phyloP scores from a whole-genome alignment of 1,140 invertebrate species.

The Drosophila dunni region DNA sequence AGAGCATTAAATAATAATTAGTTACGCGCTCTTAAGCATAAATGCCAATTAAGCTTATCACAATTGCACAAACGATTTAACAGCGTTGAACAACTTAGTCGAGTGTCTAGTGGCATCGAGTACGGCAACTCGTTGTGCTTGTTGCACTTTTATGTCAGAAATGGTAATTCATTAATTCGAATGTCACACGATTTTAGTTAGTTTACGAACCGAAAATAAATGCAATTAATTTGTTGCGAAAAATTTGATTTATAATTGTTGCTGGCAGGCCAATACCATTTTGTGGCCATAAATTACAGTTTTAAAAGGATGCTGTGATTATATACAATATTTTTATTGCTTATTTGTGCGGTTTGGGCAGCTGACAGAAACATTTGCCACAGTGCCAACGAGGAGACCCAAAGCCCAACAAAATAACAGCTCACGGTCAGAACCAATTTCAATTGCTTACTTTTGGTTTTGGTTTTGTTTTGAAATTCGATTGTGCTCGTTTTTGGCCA shows the following conservation, averaged over 20 bases:
- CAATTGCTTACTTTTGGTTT: constrained; percentile 26
- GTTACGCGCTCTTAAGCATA: constrained; percentile 12
- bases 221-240: constrained; percentile 50
- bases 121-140: neutral
- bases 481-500: constrained; percentile 24
- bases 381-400: constrained; percentile 18
- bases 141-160: neutral
- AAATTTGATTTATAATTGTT: constrained; percentile 50
- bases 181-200: constrained; percentile 39
- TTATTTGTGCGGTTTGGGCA: constrained; percentile 23
- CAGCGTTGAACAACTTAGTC: constrained; percentile 19
- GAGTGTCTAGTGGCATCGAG: constrained; percentile 31
- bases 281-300: constrained; percentile 34
- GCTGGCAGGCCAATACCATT: neutral
- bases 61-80: constrained; percentile 40
- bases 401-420: neutral
- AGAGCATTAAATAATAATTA: constrained; percentile 42
- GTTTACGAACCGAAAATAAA: constrained; percentile 38
- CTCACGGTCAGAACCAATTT: constrained; percentile 20
- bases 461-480: constrained; percentile 20
- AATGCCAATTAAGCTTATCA: constrained; percentile 39
- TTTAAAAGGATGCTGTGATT: constrained; percentile 29
- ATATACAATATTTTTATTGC: neutral
- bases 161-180: constrained; percentile 35
- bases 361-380: constrained; percentile 40